phyloP scores from a whole-genome alignment of 92 coral and sea anemone genomes.

The Phenganax subtilis region DNA sequence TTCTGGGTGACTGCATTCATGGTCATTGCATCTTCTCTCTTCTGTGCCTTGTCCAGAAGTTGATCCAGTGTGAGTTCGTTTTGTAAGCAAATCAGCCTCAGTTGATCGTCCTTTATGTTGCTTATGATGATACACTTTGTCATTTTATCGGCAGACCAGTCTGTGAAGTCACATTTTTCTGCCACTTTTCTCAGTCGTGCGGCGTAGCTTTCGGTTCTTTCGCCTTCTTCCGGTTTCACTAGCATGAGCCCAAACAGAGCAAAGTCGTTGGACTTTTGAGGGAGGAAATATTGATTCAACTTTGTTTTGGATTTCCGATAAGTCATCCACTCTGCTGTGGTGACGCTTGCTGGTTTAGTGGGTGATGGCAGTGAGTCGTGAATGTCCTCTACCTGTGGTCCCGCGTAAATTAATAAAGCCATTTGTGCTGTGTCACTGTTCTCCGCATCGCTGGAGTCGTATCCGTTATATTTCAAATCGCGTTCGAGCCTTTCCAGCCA shows the following conservation, averaged over 20 bases:
- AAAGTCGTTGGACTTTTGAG: slow-evolving; percentile 12
- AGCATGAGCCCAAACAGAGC: neutral
- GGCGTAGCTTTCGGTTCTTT: slow-evolving; percentile 14
- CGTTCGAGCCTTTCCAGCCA: slow-evolving; percentile 7
- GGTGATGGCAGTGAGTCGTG: slow-evolving; percentile 14
- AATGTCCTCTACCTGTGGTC: slow-evolving; percentile 9
- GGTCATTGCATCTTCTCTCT: slow-evolving; percentile 14
- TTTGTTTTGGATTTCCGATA: neutral
- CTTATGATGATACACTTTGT: neutral
- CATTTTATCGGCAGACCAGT: slow-evolving; percentile 1
- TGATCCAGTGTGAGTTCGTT: slow-evolving; percentile 18
- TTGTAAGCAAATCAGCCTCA: neutral
- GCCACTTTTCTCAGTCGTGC: slow-evolving; percentile 7
- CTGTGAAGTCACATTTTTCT: slow-evolving; percentile 16
- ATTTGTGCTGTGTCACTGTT: slow-evolving; percentile 4
- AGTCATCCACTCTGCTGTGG: neutral
- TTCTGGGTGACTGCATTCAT: neutral
- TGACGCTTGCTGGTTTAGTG: slow-evolving; percentile 5
- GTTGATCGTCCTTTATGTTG: neutral
- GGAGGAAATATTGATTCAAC: neutral
- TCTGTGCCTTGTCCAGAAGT: slow-evolving; percentile 14
- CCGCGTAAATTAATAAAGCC: slow-evolving; percentile 20
- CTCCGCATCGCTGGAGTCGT: neutral
- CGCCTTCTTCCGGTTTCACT: slow-evolving; percentile 19
- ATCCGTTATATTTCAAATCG: slow-evolving; percentile 7